phyloP scores from a whole-genome alignment of 2,113 vertebrate genomes.

The Catharus fuscescens region DNA sequence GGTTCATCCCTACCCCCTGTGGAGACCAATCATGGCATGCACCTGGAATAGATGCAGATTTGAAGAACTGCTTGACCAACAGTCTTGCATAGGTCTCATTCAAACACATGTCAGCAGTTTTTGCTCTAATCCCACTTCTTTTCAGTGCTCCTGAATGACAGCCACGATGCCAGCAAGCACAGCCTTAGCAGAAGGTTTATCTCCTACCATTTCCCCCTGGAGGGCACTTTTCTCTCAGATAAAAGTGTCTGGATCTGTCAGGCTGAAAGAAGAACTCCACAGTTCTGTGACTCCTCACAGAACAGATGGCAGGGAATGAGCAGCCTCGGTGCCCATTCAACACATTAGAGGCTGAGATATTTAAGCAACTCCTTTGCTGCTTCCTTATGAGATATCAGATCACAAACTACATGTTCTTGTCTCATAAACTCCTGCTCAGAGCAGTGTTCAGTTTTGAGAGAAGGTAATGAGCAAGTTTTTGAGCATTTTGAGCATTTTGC shows the following conservation, averaged over 20 bases:
- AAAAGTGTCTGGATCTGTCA: constrained; percentile 2
- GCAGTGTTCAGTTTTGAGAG: neutral
- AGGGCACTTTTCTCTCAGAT: neutral
- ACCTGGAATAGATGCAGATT: constrained; percentile 13
- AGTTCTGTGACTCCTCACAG: neutral
- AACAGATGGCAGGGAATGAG: constrained; percentile 31
- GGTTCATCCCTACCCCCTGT: neutral
- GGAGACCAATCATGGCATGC: neutral
- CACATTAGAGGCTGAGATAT: neutral
- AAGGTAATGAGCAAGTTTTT: neutral
- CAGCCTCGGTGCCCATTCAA: neutral
- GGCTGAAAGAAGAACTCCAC: neutral
- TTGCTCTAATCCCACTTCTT: neutral
- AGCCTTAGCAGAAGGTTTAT: constrained; percentile 21
- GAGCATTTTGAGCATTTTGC: neutral
- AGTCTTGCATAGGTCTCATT: neutral
- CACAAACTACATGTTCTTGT: neutral
- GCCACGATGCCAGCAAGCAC: neutral
- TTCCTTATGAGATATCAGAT: neutral
- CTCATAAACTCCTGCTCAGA: neutral
- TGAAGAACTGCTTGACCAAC: neutral
- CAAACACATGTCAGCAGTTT: neutral
- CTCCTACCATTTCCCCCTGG: neutral
- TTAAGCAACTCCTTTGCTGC: neutral
- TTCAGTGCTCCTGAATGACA: neutral